Evolutionary conservation across 2,113 vertebrate species (phyloP).

Genomic region (Cyphomyrus plagiostoma): DNA sequence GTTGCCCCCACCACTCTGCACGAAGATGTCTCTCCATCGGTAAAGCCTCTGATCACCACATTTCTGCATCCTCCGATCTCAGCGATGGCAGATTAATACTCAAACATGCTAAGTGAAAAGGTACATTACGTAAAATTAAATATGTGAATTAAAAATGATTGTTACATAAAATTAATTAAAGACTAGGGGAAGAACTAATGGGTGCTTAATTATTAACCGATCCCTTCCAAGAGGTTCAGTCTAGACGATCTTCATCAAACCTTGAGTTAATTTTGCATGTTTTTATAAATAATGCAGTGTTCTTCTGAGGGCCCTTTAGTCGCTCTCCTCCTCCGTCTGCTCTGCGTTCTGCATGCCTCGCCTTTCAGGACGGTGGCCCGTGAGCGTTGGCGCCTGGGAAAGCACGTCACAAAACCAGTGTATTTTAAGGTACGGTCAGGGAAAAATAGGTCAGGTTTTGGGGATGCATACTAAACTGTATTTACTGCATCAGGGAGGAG

Average conservation of each 20-base stretch:
- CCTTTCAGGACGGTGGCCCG: background rate
- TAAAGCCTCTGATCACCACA: background rate
- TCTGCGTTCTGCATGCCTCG: background rate
- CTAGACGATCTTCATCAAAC: slow-evolving; percentile 35
- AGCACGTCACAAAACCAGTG: background rate
- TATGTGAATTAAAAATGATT: slow-evolving; percentile 40
- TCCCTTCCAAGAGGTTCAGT: slow-evolving; percentile 33
- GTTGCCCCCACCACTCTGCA: slow-evolving; percentile 9
- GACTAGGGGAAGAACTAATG: slow-evolving; percentile 39
- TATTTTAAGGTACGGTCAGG: slow-evolving; percentile 15
- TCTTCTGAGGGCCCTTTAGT: background rate
- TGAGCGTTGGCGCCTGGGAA: background rate
- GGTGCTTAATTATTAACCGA: slow-evolving; percentile 50
- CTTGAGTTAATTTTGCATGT: slow-evolving; percentile 31
- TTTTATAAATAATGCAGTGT: slow-evolving; percentile 43
- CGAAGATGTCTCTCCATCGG: slow-evolving; percentile 8
- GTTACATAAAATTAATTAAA: slow-evolving; percentile 46
- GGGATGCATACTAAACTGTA: slow-evolving; percentile 35
- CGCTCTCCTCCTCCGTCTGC: background rate
- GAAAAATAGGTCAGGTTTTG: slow-evolving; percentile 46
- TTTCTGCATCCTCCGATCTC: slow-evolving; percentile 2
- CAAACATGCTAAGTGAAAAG: slow-evolving; percentile 38
- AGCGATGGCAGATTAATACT: slow-evolving; percentile 25
- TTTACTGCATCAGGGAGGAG: slow-evolving; percentile 42
- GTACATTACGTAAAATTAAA: slow-evolving; percentile 41